These are phyloP conservation scores for Albula glossodonta DNA, from an alignment of 2,113 vertebrate species.

Conservation along the genomic window DNA sequence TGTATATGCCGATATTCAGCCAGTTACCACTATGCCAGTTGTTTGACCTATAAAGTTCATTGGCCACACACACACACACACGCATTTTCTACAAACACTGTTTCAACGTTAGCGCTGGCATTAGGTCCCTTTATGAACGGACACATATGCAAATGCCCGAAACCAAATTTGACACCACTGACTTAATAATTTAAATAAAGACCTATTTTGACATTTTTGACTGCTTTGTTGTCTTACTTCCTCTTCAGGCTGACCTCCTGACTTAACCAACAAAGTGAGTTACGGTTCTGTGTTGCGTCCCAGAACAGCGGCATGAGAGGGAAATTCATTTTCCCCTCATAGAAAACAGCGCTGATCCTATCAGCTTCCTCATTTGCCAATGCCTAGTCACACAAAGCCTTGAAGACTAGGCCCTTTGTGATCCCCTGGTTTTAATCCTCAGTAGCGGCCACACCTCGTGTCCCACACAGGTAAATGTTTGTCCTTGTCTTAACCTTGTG, in stretches of 20 bases:
- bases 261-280: neutral
- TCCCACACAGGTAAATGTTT: constrained; percentile 45
- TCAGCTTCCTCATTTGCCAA: neutral
- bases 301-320: neutral
- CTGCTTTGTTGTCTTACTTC: neutral
- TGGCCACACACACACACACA: neutral
- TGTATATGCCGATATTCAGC: too few relatives aligned
- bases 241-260: neutral
- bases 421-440: constrained; percentile 9
- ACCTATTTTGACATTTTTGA: neutral
- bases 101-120: too few relatives aligned
- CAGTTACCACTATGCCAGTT: neutral
- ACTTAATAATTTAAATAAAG: neutral
- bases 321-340: neutral
- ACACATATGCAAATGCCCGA: neutral
- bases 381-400: neutral
- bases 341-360: neutral
- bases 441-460: constrained; percentile 15
- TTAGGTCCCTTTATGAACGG: too few relatives aligned
- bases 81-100: neutral
- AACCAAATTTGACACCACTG: neutral
- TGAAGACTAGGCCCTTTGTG: neutral
- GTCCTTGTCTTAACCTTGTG: constrained; percentile 38
- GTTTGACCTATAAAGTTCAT: neutral
- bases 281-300: neutral